phyloP scores from a whole-genome alignment of 2,797 vertebrate species.

The Artibeus jamaicensis region DNA sequence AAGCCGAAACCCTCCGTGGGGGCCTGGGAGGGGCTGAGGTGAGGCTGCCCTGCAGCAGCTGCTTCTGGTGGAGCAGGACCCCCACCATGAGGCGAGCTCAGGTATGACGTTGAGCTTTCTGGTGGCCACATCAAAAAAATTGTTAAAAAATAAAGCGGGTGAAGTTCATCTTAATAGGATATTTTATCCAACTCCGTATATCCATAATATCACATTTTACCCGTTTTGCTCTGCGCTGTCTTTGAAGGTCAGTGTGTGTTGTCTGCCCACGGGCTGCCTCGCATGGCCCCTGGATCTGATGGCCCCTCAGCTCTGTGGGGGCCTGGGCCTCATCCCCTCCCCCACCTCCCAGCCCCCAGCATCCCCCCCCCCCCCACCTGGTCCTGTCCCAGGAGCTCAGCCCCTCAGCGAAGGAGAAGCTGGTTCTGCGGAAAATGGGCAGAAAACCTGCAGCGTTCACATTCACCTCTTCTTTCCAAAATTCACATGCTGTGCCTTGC shows the following conservation, averaged over 20 bases:
- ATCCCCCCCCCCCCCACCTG: fast-evolving
- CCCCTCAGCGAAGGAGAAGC: background rate
- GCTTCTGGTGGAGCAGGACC: fast-evolving
- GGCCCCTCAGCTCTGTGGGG: background rate
- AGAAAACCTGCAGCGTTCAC: background rate
- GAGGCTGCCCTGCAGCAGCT: background rate
- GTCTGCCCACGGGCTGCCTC: fast-evolving
- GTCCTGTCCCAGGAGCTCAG: background rate
- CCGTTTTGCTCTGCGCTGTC: background rate
- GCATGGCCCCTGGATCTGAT: fast-evolving
- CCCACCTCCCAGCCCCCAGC: too few species aligned
- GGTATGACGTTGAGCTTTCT: background rate
- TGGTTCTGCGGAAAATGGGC: fast-evolving
- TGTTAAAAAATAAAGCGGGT: background rate
- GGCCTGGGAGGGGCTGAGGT: background rate
- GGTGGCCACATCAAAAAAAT: background rate
- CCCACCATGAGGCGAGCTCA: fast-evolving
- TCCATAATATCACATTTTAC: background rate
- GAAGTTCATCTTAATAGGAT: background rate
- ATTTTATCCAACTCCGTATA: background rate
- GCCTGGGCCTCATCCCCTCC: fast-evolving
- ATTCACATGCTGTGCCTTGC: background rate
- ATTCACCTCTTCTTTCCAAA: fast-evolving
- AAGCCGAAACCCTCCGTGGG: background rate
- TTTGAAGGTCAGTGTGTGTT: background rate